Evolutionary conservation across 2,797 vertebrate genomes (phyloP), one percentile per base, ranked within the genome.

Genomic region (Sebastolobus altivelis): DNA sequence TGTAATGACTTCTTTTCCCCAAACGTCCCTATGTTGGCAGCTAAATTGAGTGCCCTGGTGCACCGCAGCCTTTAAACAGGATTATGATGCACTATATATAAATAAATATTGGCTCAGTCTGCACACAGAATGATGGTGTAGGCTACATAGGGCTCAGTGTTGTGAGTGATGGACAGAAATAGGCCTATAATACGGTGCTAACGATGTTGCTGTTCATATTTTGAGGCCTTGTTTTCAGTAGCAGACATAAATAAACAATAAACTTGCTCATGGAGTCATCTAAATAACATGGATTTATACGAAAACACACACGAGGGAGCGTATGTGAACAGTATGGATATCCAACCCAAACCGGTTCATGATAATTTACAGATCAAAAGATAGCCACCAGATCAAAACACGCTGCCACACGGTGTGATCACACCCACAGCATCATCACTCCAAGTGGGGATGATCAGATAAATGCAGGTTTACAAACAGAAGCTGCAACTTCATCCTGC

Each of bases 1-100:
- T 58, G 13, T 6, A 8, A 18, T 22, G 13, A 31, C 8, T 49
- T 16, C 16, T 33, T 6, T 6, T 4, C 33, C 40, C 20, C 31
- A 27, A 6, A 7, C 16, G 49, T 3, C 25, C 65, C 72, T 77
- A 25, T 25, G n/a, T 43, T 87, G 60, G 73, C 68, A 82, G 77
- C 58, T 54, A 65, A 31, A 75, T 65, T 65, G 22, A 33, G 29
- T 46, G 58, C 2, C 35, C 62, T 14, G 60, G 18, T 79, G 78
- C 37, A 71, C 71, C 63, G 76, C 52, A 69, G 31, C 52, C 55
- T 78, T 33, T 20, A 79, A 74, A 77, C 56, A 6, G 59, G 62
- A 78, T 75, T 68, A 65, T 84, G 85, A 88, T 81, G 86, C 81
- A 75, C 43, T 11, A 35, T 62, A n/a, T 76, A 63, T 58, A 80